phyloP scores from a whole-genome alignment of 2,888 invertebrate species.

The Agrilus biguttatus region DNA sequence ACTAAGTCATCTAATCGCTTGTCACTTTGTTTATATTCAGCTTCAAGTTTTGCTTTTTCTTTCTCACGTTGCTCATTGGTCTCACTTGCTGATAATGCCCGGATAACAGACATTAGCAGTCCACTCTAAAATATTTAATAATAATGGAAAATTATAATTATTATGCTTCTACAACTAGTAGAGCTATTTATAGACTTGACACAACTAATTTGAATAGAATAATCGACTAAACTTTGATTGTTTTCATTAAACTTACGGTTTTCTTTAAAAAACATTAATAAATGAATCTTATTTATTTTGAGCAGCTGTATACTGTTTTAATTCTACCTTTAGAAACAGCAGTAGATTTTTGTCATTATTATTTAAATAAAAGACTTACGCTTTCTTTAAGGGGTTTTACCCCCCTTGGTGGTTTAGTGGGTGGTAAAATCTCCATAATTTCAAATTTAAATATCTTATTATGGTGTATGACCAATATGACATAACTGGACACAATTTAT shows the following conservation, averaged over 20 bases:
- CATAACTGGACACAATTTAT: too few relatives aligned
- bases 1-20: slow-evolving; percentile 77
- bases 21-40: slow-evolving; percentile 86
- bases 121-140: slow-evolving; percentile 47
- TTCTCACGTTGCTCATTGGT: slow-evolving; percentile 85
- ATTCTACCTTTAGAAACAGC: neutral
- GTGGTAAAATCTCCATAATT: slow-evolving; percentile 35
- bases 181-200: neutral
- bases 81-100: slow-evolving; percentile 86
- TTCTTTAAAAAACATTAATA: neutral
- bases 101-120: slow-evolving; percentile 85
- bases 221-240: slow-evolving; percentile 2
- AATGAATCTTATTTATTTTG: neutral
- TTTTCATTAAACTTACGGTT: too few relatives aligned
- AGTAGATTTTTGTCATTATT: neutral
- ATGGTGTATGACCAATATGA: too few relatives aligned
- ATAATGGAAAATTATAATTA: slow-evolving; percentile 1
- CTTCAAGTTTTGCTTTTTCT: slow-evolving; percentile 86
- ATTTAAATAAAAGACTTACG: slow-evolving; percentile 34
- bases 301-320: neutral
- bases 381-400: slow-evolving; percentile 79
- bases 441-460: neutral
- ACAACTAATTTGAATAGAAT: neutral
- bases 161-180: neutral
- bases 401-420: slow-evolving; percentile 74